Evolutionary conservation across 2,113 vertebrate species (phyloP), one percentile per base, ranked within the genome.

Genomic region (Brienomyrus longianalis): DNA sequence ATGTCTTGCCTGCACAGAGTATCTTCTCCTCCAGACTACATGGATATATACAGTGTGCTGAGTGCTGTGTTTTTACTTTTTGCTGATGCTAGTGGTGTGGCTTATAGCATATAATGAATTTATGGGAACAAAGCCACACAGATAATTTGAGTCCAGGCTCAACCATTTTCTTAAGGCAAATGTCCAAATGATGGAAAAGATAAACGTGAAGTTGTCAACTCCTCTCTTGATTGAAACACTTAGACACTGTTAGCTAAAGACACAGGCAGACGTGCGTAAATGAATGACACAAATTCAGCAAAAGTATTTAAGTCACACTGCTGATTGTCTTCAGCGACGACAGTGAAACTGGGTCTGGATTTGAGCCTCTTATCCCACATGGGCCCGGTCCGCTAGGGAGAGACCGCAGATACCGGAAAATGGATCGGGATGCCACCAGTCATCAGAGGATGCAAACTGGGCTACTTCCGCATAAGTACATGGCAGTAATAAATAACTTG

Each of bases 381-480:
- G 43, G 83, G 6, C 83, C 43, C 90, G 91, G 90, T 89, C 90
- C 27, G 80, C 43, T 35, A 88, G 87, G 90, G 91, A 92, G 92
- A 92, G 92, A 91, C 92, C 90, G 84, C 93, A 94, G 92, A 94
- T 91, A 93, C 89, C 89, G 91, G 88, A 90, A 90, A 77, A 88
- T 83, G 92, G 92, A 93, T 93, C 91, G 93, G 89, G 10, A 2
- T 9, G 48, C 8, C 83, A 56, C 19, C 86, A 62, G 8, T 74
- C 48, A 39, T 31, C 59, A 35, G n/a, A 21, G 17, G 15, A 88
- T 47, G 35, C 27, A 66, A 51, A 48, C 43, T 86, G 23, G 66
- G 27, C 23, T 70, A 70, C 8, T 70, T 70, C 1, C 27, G 27
- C 27, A 70, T 15, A 70, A 23, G 56, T 59, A n/a, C 56, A 59